Conservation (phyloP, 23 tunicate species). For the Oikopleura albicans region DNA sequence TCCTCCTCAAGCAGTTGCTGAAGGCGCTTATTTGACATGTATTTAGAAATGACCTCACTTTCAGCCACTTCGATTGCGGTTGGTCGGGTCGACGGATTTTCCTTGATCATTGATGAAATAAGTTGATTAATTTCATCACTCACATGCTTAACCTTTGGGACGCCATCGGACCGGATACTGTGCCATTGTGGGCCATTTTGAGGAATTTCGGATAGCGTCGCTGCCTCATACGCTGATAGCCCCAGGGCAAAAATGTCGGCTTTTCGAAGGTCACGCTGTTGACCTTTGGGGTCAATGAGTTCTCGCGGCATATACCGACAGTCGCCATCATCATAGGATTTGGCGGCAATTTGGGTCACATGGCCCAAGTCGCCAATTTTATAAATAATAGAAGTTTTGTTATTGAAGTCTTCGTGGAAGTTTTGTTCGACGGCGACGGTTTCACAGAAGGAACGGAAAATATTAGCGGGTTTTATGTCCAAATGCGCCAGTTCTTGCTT, state of each 20-base stretch:
- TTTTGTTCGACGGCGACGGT: neutral
- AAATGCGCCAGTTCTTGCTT: conserved; percentile 67
- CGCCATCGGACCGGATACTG: conserved; percentile 20
- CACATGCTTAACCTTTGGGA: neutral
- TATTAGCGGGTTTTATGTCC: conserved; percentile 89
- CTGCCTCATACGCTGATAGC: conserved; percentile 42
- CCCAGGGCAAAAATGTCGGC: conserved; percentile 88
- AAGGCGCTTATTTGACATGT: neutral
- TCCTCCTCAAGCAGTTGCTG: neutral
- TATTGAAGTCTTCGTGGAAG: neutral
- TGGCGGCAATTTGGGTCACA: conserved; percentile 61
- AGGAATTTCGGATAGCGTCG: conserved; percentile 36
- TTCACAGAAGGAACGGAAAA: neutral
- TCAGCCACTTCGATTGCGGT: neutral
- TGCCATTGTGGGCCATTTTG: conserved; percentile 84
- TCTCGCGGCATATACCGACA: conserved; percentile 73
- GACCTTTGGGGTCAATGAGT: conserved; percentile 36
- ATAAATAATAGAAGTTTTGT: neutral
- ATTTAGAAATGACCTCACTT: neutral
- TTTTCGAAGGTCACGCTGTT: conserved; percentile 36
- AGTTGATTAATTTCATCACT: neutral
- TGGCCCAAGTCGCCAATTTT: conserved; percentile 83
- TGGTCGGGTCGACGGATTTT: neutral
- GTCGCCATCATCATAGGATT: conserved; percentile 79
- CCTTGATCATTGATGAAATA: neutral